These are phyloP conservation scores for Boleophthalmus pectinirostris DNA, from an alignment of 2,113 vertebrate species.

Conservation along the genomic window DNA sequence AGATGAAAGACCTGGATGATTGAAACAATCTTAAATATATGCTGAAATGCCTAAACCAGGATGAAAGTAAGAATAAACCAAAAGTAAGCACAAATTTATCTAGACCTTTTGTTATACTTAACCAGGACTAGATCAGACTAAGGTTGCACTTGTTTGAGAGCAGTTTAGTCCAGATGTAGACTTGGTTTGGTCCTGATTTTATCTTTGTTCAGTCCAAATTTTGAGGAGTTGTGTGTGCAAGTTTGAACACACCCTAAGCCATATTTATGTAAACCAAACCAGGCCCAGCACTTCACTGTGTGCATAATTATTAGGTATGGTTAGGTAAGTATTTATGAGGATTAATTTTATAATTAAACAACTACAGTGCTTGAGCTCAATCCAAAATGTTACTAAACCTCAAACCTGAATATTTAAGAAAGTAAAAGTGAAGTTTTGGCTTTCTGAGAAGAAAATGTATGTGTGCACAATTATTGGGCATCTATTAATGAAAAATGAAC, in stretches of 20 bases:
- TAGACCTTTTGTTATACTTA: not conserved
- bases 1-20: constrained; percentile 11
- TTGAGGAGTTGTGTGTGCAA: not conserved
- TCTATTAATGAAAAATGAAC: no score
- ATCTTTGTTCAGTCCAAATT: not conserved
- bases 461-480: no score
- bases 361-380: no score
- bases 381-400: no score
- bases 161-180: not conserved
- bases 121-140: not conserved
- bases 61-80: not conserved
- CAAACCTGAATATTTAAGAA: no score
- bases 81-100: not conserved
- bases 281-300: not conserved
- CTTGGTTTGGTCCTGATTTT: not conserved
- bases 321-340: no score
- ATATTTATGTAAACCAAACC: not conserved
- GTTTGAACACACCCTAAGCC: not conserved
- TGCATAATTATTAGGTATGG: no score
- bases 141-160: no score
- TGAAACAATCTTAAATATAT: not conserved
- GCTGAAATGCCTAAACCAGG: no score
- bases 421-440: no score
- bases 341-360: no score
- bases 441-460: no score